These are phyloP conservation scores for Chironomus striatipennis DNA, from an alignment of 1,140 invertebrate species.

Conservation along the genomic window DNA sequence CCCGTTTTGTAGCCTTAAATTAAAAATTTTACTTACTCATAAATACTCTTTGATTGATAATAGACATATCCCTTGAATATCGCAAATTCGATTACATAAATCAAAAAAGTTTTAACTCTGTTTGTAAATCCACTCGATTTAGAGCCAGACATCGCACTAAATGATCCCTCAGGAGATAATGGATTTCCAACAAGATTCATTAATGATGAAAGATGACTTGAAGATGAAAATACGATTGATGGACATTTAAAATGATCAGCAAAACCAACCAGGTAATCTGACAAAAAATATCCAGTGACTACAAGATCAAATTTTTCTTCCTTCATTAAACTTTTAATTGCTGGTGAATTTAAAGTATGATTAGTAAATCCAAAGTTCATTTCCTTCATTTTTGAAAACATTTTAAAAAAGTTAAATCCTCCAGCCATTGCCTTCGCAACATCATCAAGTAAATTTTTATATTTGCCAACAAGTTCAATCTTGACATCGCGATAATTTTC, in stretches of 20 bases:
- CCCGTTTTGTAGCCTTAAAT: no score
- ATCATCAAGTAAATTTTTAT: neutral
- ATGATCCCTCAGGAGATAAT: neutral
- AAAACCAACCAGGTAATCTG: conserved; percentile 18
- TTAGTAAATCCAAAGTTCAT: neutral
- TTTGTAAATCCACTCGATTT: no score
- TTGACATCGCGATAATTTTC: conserved; percentile 34
- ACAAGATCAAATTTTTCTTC: conserved; percentile 24
- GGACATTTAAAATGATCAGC: conserved; percentile 24
- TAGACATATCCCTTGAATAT: neutral
- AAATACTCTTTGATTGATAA: neutral
- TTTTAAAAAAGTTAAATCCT: neutral
- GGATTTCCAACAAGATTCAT: conserved; percentile 22
- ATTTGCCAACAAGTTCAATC: neutral
- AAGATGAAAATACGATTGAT: neutral
- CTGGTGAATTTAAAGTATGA: neutral
- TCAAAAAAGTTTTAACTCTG: neutral
- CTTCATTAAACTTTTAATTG: neutral
- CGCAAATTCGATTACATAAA: neutral
- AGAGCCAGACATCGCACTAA: no score
- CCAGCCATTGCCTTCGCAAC: neutral
- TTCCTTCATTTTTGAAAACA: neutral
- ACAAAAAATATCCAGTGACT: conserved; percentile 1
- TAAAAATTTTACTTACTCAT: conserved; percentile 11
- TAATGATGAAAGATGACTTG: neutral